Evolutionary conservation across 2,888 invertebrate species (phyloP), one percentile per base, ranked within the genome.

Genomic region (Campaea margaritaria): DNA sequence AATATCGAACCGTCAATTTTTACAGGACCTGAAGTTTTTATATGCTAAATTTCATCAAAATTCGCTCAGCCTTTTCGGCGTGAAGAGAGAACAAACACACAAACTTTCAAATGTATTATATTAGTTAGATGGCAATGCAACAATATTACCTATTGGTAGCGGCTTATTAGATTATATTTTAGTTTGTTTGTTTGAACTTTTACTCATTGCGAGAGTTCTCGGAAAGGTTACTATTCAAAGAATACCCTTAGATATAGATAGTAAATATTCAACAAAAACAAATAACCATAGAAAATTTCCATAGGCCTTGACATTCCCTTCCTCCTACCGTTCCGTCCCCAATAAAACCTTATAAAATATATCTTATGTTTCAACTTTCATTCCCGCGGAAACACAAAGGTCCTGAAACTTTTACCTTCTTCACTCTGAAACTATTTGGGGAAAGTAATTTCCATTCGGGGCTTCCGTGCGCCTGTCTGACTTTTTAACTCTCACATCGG

Each of bases 361-460:
- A 11, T 43, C 12, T 36, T 49, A 49, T 59, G 53, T 48, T 43
- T 41, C 44, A 38, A 46, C 48, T 10, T 36, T 36, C 56, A 31
- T 31, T 16, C 38, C 28, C 36, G 9, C 39, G 42, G 34, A 53
- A 53, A 48, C 44, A 59, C 48, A 52, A 52, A 46, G 48, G 48
- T 28, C 44, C 52, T 53, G 44, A 53, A 59, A 53, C 39, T 59
- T 31, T 53, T 41, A 47, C 39, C 53, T 41, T 44, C 53, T 59
- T 53, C 38, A 48, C 44, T 50, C 55, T 16, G 14, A 55, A 54
- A 60, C 50, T 60, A 60, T 59, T 50, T 42, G 27, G 45, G 28
- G 45, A 31, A 58, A 62, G 51, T 62, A 58, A 62, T 62, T 62
- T 58, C 54, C 58, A 62, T 62, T 62, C 58, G 34, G 0, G 48